Evolutionary conservation across 2,797 vertebrate genomes (phyloP), one percentile per base, ranked within the genome.

Genomic region (Spatula clypeata): DNA sequence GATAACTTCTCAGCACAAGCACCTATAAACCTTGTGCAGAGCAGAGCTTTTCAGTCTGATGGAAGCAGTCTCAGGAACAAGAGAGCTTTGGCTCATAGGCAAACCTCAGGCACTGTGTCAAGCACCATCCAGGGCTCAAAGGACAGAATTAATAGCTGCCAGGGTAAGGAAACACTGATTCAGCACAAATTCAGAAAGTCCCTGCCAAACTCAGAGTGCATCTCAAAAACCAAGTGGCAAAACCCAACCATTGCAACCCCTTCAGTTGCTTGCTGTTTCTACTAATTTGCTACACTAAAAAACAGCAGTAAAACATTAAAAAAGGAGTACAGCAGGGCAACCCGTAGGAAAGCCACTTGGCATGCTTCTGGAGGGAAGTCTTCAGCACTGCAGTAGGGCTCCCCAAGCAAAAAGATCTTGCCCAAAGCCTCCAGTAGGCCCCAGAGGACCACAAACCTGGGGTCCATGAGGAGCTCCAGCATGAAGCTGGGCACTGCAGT

Each of bases 271-370:
- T 31, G 31, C 74, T 53, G 16, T 53, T 62, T 70, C 81, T 70
- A 57, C 66, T 45, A 23, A 32, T 82, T 79, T 32, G 44, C 62
- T 60, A 16, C 53, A 15, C 19, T 89, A 87, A 72, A 97, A 80
- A 9, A 1, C 70, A 45, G 60, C 15, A 12, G 17, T 19, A 77
- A 86, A 53, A 7, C 75, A 60, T 19, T 65, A 3, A 60, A 60
- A 58, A 32, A 18, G 2, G 1, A 6, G 12, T 1, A 2, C 1
- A 1, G n/a, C 36, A 26, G 70, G 11, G 62, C 44, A 62, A 19
- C 23, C 44, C 2, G 0, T 17, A 6, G 44, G 29, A 42, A 79
- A 32, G 24, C 64, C 12, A 5, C 64, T 8, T 1, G 6, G 0
- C 6, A 1, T 5, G 1, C 21, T 47, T n/a, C 81, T 27, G 4